These are phyloP conservation scores for Austrofundulus limnaeus DNA, from an alignment of 2,113 vertebrate genomes.

Conservation along the genomic window DNA sequence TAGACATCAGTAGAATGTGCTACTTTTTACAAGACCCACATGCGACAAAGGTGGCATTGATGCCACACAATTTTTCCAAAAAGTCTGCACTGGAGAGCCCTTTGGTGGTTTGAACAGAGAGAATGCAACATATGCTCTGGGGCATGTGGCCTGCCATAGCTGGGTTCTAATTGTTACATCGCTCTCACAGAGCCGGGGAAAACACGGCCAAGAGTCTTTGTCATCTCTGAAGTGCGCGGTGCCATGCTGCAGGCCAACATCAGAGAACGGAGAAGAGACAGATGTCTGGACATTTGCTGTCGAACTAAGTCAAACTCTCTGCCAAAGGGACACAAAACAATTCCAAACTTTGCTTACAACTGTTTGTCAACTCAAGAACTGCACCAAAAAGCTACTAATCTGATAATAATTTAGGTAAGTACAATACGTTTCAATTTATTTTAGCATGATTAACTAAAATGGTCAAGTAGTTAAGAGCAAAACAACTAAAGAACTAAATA, in stretches of 20 bases:
- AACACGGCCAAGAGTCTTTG: constrained; percentile 80
- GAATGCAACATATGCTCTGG: constrained; percentile 81
- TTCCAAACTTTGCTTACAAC: constrained; percentile 65
- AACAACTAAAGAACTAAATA: constrained; percentile 41
- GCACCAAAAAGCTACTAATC: background rate
- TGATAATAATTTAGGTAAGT: background rate
- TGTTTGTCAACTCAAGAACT: constrained; percentile 46
- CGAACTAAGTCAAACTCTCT: constrained; percentile 73
- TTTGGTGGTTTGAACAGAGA: constrained; percentile 79
- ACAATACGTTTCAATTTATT: no score
- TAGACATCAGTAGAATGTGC: constrained; percentile 79
- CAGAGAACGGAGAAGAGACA: constrained; percentile 71
- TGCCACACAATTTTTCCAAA: constrained; percentile 71
- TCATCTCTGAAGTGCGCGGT: constrained; percentile 76
- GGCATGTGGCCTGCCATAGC: constrained; percentile 76
- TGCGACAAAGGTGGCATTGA: constrained; percentile 80
- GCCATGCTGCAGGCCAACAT: constrained; percentile 72
- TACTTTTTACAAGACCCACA: constrained; percentile 76
- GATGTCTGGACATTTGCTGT: constrained; percentile 82
- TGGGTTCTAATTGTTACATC: constrained; percentile 79
- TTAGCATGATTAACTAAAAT: constrained; percentile 1
- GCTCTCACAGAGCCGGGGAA: constrained; percentile 73
- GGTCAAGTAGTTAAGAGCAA: constrained; percentile 26
- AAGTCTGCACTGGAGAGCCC: constrained; percentile 71
- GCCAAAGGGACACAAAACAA: constrained; percentile 69